Evolutionary conservation across 2,888 invertebrate species (phyloP), one percentile per base, ranked within the genome.

Genomic region (Trimorus sp.): DNA sequence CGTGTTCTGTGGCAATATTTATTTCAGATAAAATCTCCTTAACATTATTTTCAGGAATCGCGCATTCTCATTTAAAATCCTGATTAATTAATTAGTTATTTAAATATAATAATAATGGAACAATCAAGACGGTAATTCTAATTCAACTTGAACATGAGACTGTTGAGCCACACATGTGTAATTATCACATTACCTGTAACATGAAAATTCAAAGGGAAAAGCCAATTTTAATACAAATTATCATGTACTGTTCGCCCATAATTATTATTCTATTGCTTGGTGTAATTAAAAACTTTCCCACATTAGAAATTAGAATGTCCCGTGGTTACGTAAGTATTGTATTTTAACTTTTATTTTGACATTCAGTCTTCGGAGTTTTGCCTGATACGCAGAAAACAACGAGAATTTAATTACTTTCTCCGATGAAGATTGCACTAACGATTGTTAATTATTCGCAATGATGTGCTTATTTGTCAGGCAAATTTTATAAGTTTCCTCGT

Each of bases 71-170:
- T 26, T 26, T 26, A 1, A 26, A 26, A 4, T 26, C 26, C 26
- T 26, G 26, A 51, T 51, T 15, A 36, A 54, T 54, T 54, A 6
- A 36, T 54, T 6, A 54, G 54, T 36, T 26, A 54, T 54, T 54
- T 54, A 54, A 54, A 54, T 54, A 54, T 54, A 54, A 54, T 54
- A 11, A 54, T 54, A 54, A 54, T 54, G 36, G 54, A 36, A 12
- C n/a, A 54, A 36, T 53, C 11, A 16, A 54, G 11, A 9, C 54
- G 11, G 54, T 36, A 36, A 48, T 48, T 48, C 14, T 14, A n/a
- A 12, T 48, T 48, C n/a, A 48, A 48, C 48, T n/a, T 48, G n/a
- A 12, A 48, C 48, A 48, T 48, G 36, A 1, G 36, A 54, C n/a
- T 54, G 26, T 54, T n/a, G 54, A 36, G 36, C 12, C 54, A 54